Conservation (phyloP, 2,113 vertebrate species). For the Myiopsitta monachus region DNA sequence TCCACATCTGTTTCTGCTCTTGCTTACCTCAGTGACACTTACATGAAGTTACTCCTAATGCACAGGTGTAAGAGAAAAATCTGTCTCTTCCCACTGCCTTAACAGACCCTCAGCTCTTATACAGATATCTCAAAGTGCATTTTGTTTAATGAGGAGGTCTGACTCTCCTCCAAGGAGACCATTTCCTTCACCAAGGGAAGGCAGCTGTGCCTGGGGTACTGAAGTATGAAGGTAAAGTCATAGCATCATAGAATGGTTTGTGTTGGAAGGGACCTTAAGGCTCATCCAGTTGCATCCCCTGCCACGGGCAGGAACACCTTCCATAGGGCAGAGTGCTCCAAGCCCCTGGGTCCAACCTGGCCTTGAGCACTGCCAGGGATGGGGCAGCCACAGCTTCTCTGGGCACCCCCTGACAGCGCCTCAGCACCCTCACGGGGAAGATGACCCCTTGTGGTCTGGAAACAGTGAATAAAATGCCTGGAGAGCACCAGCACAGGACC, state of each 20-base stretch:
- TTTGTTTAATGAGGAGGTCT: neutral
- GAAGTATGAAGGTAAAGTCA: neutral
- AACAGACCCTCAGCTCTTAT: neutral
- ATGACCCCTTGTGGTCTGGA: neutral
- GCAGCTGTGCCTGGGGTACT: neutral
- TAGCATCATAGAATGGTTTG: neutral
- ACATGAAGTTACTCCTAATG: neutral
- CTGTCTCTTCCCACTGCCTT: neutral
- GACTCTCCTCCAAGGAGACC: neutral
- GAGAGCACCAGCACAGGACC: accelerated
- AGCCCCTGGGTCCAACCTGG: neutral
- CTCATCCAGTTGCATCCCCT: neutral
- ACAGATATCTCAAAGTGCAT: neutral
- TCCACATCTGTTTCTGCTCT: conserved; percentile 39
- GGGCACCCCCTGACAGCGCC: neutral
- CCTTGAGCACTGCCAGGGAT: neutral
- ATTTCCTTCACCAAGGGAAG: neutral
- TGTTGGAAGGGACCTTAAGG: neutral
- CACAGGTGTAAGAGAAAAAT: neutral
- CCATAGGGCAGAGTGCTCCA: neutral
- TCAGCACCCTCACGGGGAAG: neutral
- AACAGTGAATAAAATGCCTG: neutral
- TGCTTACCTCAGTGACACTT: neutral
- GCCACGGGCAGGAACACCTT: too few relatives aligned
- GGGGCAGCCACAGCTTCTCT: neutral